phyloP scores from a whole-genome alignment of 2,888 invertebrate genomes.

The Acrobasis suavella region DNA sequence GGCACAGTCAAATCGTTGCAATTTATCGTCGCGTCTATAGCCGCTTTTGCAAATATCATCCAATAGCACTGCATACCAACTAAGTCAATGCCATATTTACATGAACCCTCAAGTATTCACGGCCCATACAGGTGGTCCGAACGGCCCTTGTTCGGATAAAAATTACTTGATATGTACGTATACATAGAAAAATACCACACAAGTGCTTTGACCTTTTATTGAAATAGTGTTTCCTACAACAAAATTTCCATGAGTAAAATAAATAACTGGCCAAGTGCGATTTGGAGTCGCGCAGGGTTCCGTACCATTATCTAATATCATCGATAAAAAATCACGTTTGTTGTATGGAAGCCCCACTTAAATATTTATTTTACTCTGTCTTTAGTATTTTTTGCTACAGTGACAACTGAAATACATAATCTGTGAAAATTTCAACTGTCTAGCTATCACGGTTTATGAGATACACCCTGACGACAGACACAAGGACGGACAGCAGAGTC shows the following conservation, averaged over 20 bases:
- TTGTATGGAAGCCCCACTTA: too few species aligned
- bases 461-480: too few species aligned
- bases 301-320: too few species aligned
- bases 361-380: too few species aligned
- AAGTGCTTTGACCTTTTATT: conserved; percentile 16
- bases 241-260: conserved; percentile 11
- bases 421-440: too few species aligned
- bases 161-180: background rate
- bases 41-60: background rate
- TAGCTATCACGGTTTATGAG: too few species aligned
- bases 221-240: conserved; percentile 9
- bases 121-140: conserved; percentile 11
- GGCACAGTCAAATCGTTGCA: background rate
- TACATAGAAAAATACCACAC: conserved; percentile 20
- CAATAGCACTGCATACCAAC: background rate
- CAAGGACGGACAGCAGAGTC: too few species aligned
- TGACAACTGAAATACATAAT: too few species aligned
- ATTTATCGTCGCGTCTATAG: background rate
- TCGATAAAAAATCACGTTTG: too few species aligned
- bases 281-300: too few species aligned
- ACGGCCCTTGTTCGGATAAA: background rate
- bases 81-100: conserved; percentile 9
- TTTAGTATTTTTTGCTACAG: too few species aligned
- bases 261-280: too few species aligned
- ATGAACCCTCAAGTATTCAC: conserved; percentile 14